Evolutionary conservation across 2,797 vertebrate species (phyloP).

Genomic region (Toxotes lorentzi): DNA sequence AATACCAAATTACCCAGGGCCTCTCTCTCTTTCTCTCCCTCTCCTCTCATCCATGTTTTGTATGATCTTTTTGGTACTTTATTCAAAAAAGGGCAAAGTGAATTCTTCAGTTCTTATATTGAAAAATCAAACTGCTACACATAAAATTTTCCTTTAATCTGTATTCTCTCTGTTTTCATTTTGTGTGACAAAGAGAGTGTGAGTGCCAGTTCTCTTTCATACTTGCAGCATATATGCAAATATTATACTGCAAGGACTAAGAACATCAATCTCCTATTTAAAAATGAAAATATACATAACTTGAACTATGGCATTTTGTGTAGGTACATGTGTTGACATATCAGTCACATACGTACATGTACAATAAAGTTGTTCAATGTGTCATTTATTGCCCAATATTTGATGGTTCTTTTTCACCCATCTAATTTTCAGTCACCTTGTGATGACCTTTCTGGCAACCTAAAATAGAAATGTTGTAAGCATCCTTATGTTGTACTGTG

Average conservation of each 20-base stretch:
- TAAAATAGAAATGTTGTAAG: conserved; percentile 16
- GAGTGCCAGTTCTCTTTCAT: not conserved
- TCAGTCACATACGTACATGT: not conserved
- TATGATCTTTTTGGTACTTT: conserved; percentile 18
- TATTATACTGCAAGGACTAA: not conserved
- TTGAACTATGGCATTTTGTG: not conserved
- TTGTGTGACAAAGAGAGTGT: not conserved
- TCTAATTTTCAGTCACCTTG: not conserved
- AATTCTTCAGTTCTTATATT: not conserved
- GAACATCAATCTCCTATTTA: not conserved
- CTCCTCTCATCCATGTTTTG: conserved; percentile 20
- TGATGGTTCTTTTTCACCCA: not conserved
- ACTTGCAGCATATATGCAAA: not conserved
- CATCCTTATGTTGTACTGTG: not conserved
- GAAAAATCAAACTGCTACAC: conserved; percentile 3
- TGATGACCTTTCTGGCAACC: not conserved
- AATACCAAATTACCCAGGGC: conserved; percentile 82
- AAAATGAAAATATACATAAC: not conserved
- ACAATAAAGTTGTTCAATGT: too few relatives aligned
- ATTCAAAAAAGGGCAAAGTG: conserved; percentile 3
- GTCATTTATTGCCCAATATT: not conserved
- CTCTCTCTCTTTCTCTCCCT: conserved; percentile 38
- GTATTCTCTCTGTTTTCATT: conserved; percentile 8
- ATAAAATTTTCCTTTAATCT: not conserved
- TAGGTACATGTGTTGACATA: not conserved